Conservation (phyloP, 1,140 invertebrate genomes). For the Mesaphorura yosii region DNA sequence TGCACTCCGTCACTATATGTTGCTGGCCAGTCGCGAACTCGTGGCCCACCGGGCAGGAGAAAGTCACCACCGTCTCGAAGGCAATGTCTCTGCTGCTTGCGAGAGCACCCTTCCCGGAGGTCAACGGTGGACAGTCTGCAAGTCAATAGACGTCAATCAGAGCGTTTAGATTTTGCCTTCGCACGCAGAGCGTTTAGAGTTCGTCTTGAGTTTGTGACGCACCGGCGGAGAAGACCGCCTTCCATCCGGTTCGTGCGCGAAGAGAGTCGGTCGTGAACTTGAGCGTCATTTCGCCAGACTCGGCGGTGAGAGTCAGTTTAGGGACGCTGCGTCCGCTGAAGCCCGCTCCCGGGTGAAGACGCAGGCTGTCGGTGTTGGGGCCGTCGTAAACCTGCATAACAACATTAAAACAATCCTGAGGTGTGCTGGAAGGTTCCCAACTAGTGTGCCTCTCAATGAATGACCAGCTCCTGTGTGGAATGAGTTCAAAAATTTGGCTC, state of each 20-base stretch:
- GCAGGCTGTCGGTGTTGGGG: conserved; percentile 63
- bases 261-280: conserved; percentile 79
- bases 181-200: neutral
- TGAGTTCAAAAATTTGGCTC: no score
- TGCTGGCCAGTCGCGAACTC: conserved; percentile 84
- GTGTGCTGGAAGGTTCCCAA: no score
- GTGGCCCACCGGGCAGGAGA: conserved; percentile 83
- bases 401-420: no score
- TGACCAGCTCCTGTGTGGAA: no score
- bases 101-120: conserved; percentile 71
- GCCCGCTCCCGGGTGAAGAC: conserved; percentile 76
- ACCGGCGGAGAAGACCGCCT: conserved; percentile 83
- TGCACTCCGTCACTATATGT: conserved; percentile 70
- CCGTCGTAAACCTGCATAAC: conserved; percentile 70
- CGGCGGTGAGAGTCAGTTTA: conserved; percentile 78
- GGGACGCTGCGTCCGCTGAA: conserved; percentile 69
- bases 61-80: conserved; percentile 78
- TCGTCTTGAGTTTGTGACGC: neutral
- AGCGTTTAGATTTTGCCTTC: neutral
- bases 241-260: conserved; percentile 70
- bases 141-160: conserved; percentile 19
- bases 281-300: conserved; percentile 80
- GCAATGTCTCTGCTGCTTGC: conserved; percentile 82
- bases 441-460: no score
- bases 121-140: conserved; percentile 73